Percentiles rank a stretch among this genome's conserved stretches.
These are phyloP conservation scores for Neolamprologus toae DNA, from an alignment of 2,113 vertebrate genomes.

Conservation along the genomic window DNA sequence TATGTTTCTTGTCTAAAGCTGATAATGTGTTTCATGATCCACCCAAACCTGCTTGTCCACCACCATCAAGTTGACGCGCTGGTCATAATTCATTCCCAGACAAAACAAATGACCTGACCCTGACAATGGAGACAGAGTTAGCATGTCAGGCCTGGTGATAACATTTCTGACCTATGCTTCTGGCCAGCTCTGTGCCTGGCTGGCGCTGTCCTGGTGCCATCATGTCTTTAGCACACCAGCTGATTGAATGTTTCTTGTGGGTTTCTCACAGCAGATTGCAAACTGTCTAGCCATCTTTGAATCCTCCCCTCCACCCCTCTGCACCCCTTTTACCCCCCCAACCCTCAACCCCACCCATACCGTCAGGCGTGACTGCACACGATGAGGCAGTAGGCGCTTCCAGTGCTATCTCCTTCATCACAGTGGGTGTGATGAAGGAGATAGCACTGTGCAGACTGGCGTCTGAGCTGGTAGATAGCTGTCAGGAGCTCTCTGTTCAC, in stretches of 20 bases:
- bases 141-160: conserved; percentile 52
- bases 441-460: conserved; percentile 62
- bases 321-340: neutral
- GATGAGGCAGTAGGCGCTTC: conserved; percentile 34
- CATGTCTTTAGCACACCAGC: conserved; percentile 58
- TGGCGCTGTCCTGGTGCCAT: conserved; percentile 63
- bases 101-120: conserved; percentile 41
- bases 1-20: neutral
- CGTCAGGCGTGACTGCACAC: conserved; percentile 47
- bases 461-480: conserved; percentile 51
- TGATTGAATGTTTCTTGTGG: conserved; percentile 53
- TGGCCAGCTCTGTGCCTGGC: conserved; percentile 41
- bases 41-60: conserved; percentile 45
- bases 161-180: conserved; percentile 63
- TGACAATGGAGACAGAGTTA: conserved; percentile 60
- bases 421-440: neutral
- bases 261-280: conserved; percentile 64
- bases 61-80: neutral
- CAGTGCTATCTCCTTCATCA: conserved; percentile 62
- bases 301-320: neutral
- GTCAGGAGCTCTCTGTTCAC: conserved; percentile 35
- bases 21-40: neutral
- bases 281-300: conserved; percentile 46
- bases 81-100: conserved; percentile 53
- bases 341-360: conserved; percentile 45